These are phyloP conservation scores for Cryptus viduatorius DNA, from an alignment of 2,888 invertebrate species.

Conservation along the genomic window DNA sequence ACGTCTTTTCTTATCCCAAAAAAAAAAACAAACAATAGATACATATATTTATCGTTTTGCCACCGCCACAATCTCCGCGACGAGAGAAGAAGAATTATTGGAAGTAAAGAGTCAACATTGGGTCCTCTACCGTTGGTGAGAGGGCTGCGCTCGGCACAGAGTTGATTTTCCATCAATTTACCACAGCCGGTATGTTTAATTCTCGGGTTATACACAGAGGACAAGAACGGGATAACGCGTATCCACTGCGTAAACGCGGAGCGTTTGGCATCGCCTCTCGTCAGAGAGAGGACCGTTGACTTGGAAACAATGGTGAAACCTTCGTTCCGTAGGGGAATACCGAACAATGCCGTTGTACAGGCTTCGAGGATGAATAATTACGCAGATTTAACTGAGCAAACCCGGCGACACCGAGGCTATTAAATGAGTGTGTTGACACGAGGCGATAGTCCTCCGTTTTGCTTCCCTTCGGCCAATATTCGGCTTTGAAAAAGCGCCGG, in stretches of 20 bases:
- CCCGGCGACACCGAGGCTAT: conserved; percentile 43
- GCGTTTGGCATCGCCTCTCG: conserved; percentile 49
- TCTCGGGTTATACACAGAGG: background rate
- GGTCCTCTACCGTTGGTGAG: background rate
- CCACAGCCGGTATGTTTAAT: background rate
- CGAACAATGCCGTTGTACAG: conserved; percentile 66
- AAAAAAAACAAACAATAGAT: too few relatives aligned
- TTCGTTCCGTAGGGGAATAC: conserved; percentile 52
- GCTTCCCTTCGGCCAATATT: background rate
- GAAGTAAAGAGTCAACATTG: background rate
- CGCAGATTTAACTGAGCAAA: conserved; percentile 68
- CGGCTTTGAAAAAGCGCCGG: too few relatives aligned
- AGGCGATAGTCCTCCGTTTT: conserved; percentile 49
- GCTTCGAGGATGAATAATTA: conserved; percentile 71
- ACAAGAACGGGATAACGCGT: conserved; percentile 3
- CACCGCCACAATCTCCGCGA: background rate
- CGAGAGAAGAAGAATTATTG: background rate
- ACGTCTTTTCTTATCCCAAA: background rate
- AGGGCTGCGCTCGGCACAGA: background rate
- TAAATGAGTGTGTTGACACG: conserved; percentile 69
- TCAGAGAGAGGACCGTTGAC: background rate
- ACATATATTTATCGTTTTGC: background rate
- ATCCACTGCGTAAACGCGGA: conserved; percentile 29
- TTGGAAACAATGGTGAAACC: conserved; percentile 66
- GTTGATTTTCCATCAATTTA: conserved; percentile 8